Base-by-base conservation (phyloP, 2,888 invertebrate genomes). In the Hirtodrosophila histrioides region DNA sequence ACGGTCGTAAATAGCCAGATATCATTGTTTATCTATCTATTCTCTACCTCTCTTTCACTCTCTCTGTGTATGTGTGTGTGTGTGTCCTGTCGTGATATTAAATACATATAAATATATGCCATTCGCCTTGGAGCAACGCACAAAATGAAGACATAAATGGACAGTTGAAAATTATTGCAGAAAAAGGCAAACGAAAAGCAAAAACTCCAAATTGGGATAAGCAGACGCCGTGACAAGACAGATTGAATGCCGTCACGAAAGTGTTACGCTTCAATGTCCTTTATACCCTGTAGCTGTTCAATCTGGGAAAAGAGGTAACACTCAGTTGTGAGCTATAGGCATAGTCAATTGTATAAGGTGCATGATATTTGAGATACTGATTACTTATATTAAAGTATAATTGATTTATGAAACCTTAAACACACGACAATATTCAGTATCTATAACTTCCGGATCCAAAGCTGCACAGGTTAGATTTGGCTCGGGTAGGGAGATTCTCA, bases 161-260 rank as follows among this genome's bases (percentile, higher is more conserved):
- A 71, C 81, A 84, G 81, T 86, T 80, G 63, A 84, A 80, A 76
- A 86, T 80, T 76, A 80, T 83, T 73, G 69, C 66, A 45, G 40
- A 45, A 58, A 69, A 62, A 53, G 57, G 31, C 49, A 45, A 37
- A 31, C 9, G 37, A 35, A 40, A 41, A 29, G 29, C 49, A 55
- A 46, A 31, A 33, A 17, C 39, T 57, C n/a, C 24, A 46, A 53
- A 53, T 45, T 54, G 33, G 56, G 36, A 55, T 43, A 60, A 51
- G 64, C 76, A 74, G 66, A 58, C 73, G 66, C 27, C 74, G 64
- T 71, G 79, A 73, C 70, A 69, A 68, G 68, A 78, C 75, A 27
- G 73, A 81, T 78, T 80, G 80, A 80, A 69, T 58, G 57, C 24
- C 57, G 67, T 44, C 48, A 33, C 37, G 40, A 78, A 77, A 69